phyloP scores from a whole-genome alignment of 2,113 vertebrate species.

The Marmota flaviventris region DNA sequence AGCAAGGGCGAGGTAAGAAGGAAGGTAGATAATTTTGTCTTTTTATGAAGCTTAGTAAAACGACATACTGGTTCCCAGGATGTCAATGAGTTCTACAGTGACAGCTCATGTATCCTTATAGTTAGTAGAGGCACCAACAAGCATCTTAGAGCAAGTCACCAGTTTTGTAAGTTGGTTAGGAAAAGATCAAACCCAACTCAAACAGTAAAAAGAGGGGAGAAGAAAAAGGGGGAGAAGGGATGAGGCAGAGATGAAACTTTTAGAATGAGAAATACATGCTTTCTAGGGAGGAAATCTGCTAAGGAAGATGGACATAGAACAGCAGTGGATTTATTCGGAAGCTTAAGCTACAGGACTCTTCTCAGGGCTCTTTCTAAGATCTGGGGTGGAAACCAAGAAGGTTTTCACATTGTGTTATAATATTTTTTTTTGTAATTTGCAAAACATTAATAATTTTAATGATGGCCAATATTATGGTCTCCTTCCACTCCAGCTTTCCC shows the following conservation, averaged over 20 bases:
- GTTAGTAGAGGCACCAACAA: neutral
- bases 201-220: neutral
- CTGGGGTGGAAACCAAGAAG: neutral
- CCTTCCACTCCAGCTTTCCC: neutral
- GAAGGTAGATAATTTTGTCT: neutral
- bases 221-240: neutral
- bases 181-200: neutral
- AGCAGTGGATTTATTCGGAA: neutral
- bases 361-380: neutral
- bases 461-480: neutral
- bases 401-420: fast-evolving
- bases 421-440: neutral
- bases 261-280: slow-evolving; percentile 54
- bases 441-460: neutral
- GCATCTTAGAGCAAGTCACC: slow-evolving; percentile 61
- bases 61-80: slow-evolving; percentile 45
- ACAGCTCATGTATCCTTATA: neutral
- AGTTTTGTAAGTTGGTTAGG: neutral
- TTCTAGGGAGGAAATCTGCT: slow-evolving; percentile 17
- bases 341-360: neutral
- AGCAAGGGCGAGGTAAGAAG: fast-evolving
- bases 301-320: neutral
- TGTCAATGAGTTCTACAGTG: slow-evolving; percentile 65
- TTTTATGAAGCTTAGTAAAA: neutral
- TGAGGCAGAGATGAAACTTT: neutral